Evolutionary conservation across 2,113 vertebrate species (phyloP), one percentile per base, ranked within the genome.

Genomic region (Panurus biarmicus): DNA sequence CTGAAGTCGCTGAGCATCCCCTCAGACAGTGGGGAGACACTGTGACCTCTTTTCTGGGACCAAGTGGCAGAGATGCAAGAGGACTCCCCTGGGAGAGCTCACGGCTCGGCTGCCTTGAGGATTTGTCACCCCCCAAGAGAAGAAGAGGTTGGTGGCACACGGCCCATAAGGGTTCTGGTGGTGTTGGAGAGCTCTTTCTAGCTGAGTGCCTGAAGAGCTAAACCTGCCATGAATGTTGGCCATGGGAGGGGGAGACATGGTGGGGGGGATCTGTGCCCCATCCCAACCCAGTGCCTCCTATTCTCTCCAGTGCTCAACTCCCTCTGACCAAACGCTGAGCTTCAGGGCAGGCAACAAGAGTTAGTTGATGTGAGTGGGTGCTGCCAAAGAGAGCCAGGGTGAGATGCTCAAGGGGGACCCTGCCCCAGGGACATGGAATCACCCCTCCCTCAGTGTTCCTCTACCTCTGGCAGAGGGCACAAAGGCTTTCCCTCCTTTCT

Each of bases 361-460:
- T 5, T 65, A 67, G 7, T 6, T 35, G 36, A 18, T 25, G 8
- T 0, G 23, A 71, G 62, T 0, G 0, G 33, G 12, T 29, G 50
- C 38, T 71, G 56, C 79, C 56, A 56, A 2, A 56, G 19, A 33
- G 13, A 89, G 28, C 38, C 69, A 35, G 45, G 45, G 83, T 0
- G 0, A 25, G 66, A 31, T 5, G 29, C 44, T 19, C 1, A 2
- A 11, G 24, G 7, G 7, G 7, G 1, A 51, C 12, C 14, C 48
- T 85, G 29, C 25, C 24, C 36, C 18, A 31, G 40, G 62, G 53
- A 56, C 35, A 36, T 35, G 0, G 0, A 72, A 25, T 24, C 3
- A 11, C 33, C 26, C 9, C 9, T 3, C 14, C 4, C 12, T 19
- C 45, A 12, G 31, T 38, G 15, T 25, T 44, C 57, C 23, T 5